Conservation (phyloP, 2,797 vertebrate species). For the Apodemus agrarius region DNA sequence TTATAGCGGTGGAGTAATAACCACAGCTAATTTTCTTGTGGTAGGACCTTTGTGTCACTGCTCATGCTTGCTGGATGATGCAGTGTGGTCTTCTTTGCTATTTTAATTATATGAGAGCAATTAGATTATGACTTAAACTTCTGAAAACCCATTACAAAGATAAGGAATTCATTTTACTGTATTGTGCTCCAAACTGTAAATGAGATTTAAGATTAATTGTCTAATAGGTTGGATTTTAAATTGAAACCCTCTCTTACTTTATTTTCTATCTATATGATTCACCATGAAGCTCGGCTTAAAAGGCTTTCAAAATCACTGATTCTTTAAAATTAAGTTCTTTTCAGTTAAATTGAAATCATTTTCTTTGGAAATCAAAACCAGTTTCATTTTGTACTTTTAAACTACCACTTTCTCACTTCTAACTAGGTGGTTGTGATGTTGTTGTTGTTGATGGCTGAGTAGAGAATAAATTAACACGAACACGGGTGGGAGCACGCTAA, state of each 20-base stretch:
- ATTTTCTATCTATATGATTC: conserved; percentile 50
- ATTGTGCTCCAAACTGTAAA: conserved; percentile 64
- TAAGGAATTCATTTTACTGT: conserved; percentile 54
- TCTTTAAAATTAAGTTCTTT: conserved; percentile 32
- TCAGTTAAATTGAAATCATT: conserved; percentile 55
- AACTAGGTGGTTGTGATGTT: not conserved
- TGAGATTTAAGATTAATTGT: conserved; percentile 64
- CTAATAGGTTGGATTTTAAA: conserved; percentile 59
- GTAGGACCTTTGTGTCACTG: not conserved
- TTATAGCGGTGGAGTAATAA: not conserved
- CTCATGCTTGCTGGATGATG: not conserved
- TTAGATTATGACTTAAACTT: conserved; percentile 42
- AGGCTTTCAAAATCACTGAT: conserved; percentile 33
- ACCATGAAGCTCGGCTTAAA: conserved; percentile 47
- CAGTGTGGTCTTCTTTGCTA: not conserved
- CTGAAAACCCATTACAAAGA: conserved; percentile 57
- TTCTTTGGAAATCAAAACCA: not conserved
- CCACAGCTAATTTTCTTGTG: not conserved
- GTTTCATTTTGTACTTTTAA: conserved; percentile 15
- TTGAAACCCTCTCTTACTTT: conserved; percentile 48
- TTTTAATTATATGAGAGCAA: conserved; percentile 33
- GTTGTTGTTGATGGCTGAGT: not conserved
- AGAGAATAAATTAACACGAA: not conserved
- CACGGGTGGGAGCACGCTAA: fast-evolving
- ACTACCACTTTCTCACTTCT: conserved; percentile 32